These are phyloP conservation scores for Dusona sp. DNA, from an alignment of 2,888 invertebrate genomes.

Conservation along the genomic window DNA sequence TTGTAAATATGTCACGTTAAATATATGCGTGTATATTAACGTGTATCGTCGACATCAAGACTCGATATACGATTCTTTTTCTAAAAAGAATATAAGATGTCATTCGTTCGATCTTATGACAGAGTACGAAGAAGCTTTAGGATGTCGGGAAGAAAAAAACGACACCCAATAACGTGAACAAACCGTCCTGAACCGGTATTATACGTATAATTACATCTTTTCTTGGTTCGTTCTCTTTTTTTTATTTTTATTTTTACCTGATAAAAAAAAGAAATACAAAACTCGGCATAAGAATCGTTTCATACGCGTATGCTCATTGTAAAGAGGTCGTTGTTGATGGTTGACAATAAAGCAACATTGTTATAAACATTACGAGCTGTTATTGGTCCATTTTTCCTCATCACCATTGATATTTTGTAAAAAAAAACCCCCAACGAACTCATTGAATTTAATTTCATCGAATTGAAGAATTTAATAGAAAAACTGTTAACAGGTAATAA, in stretches of 20 bases:
- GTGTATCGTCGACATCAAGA: constrained; percentile 20
- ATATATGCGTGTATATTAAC: constrained; percentile 15
- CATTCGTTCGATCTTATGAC: constrained; percentile 31
- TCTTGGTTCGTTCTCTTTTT: constrained; percentile 59
- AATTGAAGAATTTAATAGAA: not conserved
- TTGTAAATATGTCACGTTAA: constrained; percentile 38
- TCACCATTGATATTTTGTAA: not conserved
- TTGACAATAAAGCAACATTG: constrained; percentile 78
- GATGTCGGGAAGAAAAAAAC: constrained; percentile 21
- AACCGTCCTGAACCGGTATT: constrained; percentile 70
- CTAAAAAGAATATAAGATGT: constrained; percentile 2
- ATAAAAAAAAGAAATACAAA: constrained; percentile 34
- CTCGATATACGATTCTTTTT: not conserved
- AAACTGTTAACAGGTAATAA: not conserved
- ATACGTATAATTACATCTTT: constrained; percentile 55
- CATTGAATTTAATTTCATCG: not conserved
- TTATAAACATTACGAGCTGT: constrained; percentile 71
- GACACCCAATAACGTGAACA: constrained; percentile 49
- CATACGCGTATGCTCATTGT: constrained; percentile 76
- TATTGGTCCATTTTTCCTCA: not conserved
- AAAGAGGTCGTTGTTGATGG: constrained; percentile 77
- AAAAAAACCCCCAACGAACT: not conserved
- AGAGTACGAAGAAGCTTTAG: constrained; percentile 34
- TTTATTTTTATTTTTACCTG: constrained; percentile 59
- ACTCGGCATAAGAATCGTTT: constrained; percentile 70